Evolutionary conservation across 2,888 invertebrate genomes (phyloP).

Genomic region (Odontothrips loti): DNA sequence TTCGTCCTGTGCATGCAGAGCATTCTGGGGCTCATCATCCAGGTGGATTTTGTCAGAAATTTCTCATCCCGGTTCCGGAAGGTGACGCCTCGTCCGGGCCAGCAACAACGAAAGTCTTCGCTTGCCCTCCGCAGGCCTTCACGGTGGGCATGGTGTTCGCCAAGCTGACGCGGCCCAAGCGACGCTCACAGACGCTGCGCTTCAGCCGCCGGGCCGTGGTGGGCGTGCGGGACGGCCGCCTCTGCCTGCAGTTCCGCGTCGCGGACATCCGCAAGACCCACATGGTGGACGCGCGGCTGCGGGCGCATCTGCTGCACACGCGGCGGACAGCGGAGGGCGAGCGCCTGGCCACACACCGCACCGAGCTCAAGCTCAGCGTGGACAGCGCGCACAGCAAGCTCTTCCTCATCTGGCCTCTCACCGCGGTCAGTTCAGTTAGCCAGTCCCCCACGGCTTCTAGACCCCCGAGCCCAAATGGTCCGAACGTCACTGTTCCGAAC

Average conservation of each 20-base stretch:
- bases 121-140: constrained; percentile 53
- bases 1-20: constrained; percentile 79
- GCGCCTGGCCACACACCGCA: not conserved
- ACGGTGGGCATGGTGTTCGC: constrained; percentile 66
- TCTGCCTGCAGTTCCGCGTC: constrained; percentile 75
- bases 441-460: too few relatives aligned
- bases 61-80: too few relatives aligned
- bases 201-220: constrained; percentile 63
- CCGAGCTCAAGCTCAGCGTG: constrained; percentile 20
- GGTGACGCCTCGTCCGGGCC: too few relatives aligned
- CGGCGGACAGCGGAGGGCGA: constrained; percentile 9
- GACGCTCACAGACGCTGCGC: constrained; percentile 69
- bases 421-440: constrained; percentile 15
- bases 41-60: constrained; percentile 40
- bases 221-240: constrained; percentile 69
- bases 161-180: constrained; percentile 72
- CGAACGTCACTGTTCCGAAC: not conserved
- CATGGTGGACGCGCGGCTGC: constrained; percentile 55
- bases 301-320: constrained; percentile 38
- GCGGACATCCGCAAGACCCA: constrained; percentile 70
- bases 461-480: too few relatives aligned
- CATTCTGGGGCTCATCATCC: constrained; percentile 57
- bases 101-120: constrained; percentile 45
- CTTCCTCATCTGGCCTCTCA: constrained; percentile 17
- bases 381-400: constrained; percentile 19